Base-by-base conservation (phyloP, 2,113 vertebrate species). In the Scortum barcoo region DNA sequence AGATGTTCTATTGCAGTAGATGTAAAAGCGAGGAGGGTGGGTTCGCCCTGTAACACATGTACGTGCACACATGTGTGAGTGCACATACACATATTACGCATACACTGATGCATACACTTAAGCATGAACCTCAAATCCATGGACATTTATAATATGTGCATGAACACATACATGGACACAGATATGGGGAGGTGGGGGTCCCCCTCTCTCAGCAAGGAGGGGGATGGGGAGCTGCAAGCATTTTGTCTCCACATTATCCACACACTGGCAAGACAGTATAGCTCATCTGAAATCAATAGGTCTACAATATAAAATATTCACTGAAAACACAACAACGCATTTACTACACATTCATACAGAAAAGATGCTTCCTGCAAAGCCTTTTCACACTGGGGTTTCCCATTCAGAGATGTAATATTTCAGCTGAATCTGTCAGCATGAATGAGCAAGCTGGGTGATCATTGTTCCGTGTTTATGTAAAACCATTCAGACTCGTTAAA, bases 1-100 rank as follows among this genome's bases (percentile, higher is more conserved):
- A 84, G 87, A 85, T 87, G 78, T 85, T 92, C 68, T 89, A 42
- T 92, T 94, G 93, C 92, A 90, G 92, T 89, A 74, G 84, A 92
- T 89, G 85, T 80, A 80, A 89, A 90, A 85, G 72, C 63, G 57
- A 81, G 67, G 80, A 91, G 88, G 87, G 91, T 28, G 90, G 88
- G 82, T 84, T 85, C 77, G 51, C 70, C 80, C 86, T 89, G 76
- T 78, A 76, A 85, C 73, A 83, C 57, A 48, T 44, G 87, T 50
- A 57, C 54, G 24, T 12, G 5, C 62, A 68, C 57, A 67, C 48
- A 84, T 17, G 60, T 80, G 65, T 42, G 46, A 72, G 48, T 28
- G 66, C 28, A 69, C 30, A 58, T 82, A 68, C 12, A 13, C 48
- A 61, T 7, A 36, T 36, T 6, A 6, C 33, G 26, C 57, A 57